A percentile compares a stretch with the other conserved stretches of the same genome.
These are phyloP conservation scores for Ellobius talpinus DNA, from an alignment of 2,113 vertebrate genomes.

Conservation along the genomic window DNA sequence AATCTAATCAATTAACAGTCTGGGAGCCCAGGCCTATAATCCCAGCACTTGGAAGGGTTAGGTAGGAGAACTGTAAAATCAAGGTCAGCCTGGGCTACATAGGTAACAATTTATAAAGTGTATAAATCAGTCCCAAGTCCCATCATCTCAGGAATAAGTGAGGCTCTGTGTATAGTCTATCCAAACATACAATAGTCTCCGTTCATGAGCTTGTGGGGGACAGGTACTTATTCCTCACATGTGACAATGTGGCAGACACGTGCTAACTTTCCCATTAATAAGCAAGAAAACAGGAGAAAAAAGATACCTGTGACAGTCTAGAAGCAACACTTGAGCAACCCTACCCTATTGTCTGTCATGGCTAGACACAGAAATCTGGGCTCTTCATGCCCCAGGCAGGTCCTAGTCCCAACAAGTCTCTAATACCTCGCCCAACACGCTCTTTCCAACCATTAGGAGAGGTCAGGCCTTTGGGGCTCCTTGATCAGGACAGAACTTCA, in stretches of 20 bases:
- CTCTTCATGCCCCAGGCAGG: accelerated
- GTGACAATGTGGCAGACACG: neutral
- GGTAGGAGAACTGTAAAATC: neutral
- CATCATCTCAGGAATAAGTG: neutral
- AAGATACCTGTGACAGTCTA: neutral
- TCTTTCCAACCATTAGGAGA: neutral
- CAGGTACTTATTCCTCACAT: neutral
- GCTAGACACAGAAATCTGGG: neutral
- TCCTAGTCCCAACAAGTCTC: neutral
- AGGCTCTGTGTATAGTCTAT: neutral
- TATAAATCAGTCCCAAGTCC: neutral
- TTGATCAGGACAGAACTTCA: neutral
- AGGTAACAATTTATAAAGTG: neutral
- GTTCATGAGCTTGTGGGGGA: neutral
- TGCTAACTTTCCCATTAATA: neutral
- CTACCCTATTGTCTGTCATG: neutral
- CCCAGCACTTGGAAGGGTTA: neutral
- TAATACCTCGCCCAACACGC: too few relatives aligned
- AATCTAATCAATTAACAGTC: neutral
- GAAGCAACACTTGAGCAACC: too few relatives aligned
- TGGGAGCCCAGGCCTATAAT: neutral
- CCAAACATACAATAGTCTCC: neutral
- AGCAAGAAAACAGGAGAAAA: neutral
- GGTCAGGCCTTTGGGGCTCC: neutral
- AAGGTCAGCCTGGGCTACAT: neutral